Evolutionary conservation across 2,113 vertebrate genomes (phyloP).

Genomic region (Xenotilapia flavipinnis): DNA sequence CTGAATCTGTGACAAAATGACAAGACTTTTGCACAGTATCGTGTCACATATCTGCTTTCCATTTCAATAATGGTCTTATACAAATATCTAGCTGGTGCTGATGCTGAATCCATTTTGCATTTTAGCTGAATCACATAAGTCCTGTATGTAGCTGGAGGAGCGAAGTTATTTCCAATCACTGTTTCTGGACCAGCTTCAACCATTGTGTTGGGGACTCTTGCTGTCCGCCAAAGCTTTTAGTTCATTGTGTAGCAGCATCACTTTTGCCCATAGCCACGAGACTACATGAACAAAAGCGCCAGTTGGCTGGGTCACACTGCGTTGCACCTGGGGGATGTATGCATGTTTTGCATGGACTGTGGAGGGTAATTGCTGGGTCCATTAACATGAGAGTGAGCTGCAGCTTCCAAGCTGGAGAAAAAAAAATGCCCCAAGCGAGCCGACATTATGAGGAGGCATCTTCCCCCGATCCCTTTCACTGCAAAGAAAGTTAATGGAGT

Average conservation of each 20-base stretch:
- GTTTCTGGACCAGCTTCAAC: conserved; percentile 18
- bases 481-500: conserved; percentile 57
- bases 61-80: neutral
- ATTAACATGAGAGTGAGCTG: conserved; percentile 58
- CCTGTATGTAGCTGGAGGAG: conserved; percentile 3
- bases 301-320: conserved; percentile 48
- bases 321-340: conserved; percentile 45
- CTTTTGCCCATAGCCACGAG: conserved; percentile 42
- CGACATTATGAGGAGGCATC: conserved; percentile 44
- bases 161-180: conserved; percentile 22
- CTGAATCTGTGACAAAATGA: neutral
- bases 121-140: conserved; percentile 7
- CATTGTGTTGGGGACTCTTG: conserved; percentile 34
- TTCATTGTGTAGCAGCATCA: conserved; percentile 44
- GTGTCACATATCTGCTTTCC: neutral
- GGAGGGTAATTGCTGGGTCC: conserved; percentile 50
- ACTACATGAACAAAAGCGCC: conserved; percentile 46
- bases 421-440: conserved; percentile 40
- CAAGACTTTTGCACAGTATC: neutral
- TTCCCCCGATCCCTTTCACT: conserved; percentile 48
- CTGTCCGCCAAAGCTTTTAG: conserved; percentile 56
- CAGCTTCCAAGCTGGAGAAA: conserved; percentile 26
- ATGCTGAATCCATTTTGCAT: neutral
- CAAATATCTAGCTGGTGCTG: neutral
- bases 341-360: conserved; percentile 46